Evolutionary conservation across 1,140 invertebrate species (phyloP), one percentile per base, ranked within the genome.

Genomic region (Atopsyche davidsoni): DNA sequence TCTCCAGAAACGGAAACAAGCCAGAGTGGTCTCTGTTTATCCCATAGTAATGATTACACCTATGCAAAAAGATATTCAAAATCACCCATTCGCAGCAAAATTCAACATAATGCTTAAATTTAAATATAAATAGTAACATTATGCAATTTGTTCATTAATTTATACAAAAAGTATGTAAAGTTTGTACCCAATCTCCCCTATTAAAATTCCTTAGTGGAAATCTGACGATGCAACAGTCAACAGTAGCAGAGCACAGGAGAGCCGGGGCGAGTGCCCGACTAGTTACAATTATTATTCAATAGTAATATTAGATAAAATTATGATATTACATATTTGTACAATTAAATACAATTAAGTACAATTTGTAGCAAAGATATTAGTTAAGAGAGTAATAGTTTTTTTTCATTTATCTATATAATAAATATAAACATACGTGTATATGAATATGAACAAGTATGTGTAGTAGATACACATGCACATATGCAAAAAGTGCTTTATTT

Each of bases 311-410:
- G 68, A 71, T 70, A 65, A 46, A 59, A 57, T 74, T 70, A 71
- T 71, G 53, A 55, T 72, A 67, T 73, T 70, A 68, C 70, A 73
- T 72, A 73, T 73, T 74, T 74, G 70, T 75, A 75, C 72, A 75
- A 73, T 75, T 71, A 73, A 73, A 74, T 74, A 74, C 70, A 72
- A 70, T 74, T 73, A 73, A 75, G 72, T 73, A 73, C 72, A 72
- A 75, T 67, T 75, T 73, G 72, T 73, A 72, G 72, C 72, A 72
- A 75, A 75, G 72, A 71, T 74, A 73, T 73, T 53, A 59, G 38
- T 71, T 70, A 74, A 73, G 70, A 73, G 70, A 74, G 69, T 73
- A 72, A 72, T 73, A 71, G 70, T 69, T 70, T 69, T 28, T 46
- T 52, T 51, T 47, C 32, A 32, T 28, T 46, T 46, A 52, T 36